These are phyloP conservation scores for Phaethornis superciliosus DNA, from an alignment of 2,113 vertebrate species.

Conservation along the genomic window DNA sequence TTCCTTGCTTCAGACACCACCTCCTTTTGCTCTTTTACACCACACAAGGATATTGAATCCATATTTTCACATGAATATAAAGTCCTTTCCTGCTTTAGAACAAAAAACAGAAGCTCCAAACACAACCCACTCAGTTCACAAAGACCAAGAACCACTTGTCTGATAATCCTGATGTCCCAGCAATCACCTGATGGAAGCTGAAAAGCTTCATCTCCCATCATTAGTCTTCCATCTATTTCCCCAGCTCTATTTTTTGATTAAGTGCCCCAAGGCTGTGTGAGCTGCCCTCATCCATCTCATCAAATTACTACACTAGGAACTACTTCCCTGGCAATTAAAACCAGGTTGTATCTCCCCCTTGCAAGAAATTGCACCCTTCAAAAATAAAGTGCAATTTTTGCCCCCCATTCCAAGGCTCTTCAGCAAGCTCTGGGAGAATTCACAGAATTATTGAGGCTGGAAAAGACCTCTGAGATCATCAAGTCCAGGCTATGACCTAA, in stretches of 20 bases:
- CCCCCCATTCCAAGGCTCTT: not conserved
- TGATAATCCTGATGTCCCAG: not conserved
- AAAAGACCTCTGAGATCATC: too few species aligned
- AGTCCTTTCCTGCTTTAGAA: not conserved
- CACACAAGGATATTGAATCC: accelerated
- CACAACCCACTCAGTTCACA: not conserved
- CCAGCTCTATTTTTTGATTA: not conserved
- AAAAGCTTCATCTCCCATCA: not conserved
- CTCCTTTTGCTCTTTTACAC: not conserved
- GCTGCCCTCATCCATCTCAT: not conserved
- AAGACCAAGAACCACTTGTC: not conserved
- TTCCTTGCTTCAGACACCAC: not conserved
- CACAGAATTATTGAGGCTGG: too few species aligned
- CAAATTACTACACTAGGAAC: not conserved
- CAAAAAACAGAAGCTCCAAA: not conserved
- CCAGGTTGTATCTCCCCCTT: not conserved
- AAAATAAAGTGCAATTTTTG: not conserved
- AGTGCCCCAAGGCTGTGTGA: not conserved
- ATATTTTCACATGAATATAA: not conserved
- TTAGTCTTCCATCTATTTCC: not conserved
- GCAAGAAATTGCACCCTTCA: not conserved
- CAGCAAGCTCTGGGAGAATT: not conserved
- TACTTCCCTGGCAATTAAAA: accelerated
- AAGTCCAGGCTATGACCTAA: too few species aligned
- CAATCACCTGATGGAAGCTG: too few species aligned